Evolutionary conservation across 2,113 vertebrate species (phyloP), one percentile per base, ranked within the genome.

Genomic region (Salvelinus sp.): DNA sequence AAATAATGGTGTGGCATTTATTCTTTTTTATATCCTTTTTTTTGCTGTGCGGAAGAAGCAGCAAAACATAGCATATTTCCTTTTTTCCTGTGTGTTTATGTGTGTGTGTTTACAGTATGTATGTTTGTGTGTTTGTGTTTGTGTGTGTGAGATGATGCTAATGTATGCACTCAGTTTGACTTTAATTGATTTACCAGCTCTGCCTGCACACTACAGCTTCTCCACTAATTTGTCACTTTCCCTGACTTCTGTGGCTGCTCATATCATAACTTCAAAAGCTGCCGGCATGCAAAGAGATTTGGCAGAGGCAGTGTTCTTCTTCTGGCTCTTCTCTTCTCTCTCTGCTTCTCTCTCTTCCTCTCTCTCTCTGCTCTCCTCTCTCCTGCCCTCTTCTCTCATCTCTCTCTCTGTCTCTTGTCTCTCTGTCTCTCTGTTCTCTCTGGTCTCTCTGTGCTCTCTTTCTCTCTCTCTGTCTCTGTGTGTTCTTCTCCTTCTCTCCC

Each of bases 161-260:
- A 89, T 90, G 82, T 89, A 88, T 90, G 86, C 88, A 86, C 87
- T 90, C 83, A 80, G 84, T 85, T 78, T 89, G 87, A 91, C 88
- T 92, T 91, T 92, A 92, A 93, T 91, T 92, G 91, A 92, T 92
- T 92, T 92, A 90, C 87, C 87, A 85, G 88, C 81, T 89, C 88
- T 79, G 80, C 90, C 89, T 84, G 82, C 83, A 86, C 82, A 90
- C 82, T 88, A 88, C 89, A 89, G 90, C 85, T 91, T 72, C 69
- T 86, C 78, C 86, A 82, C 88, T 92, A 92, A 93, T 93, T 92
- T 93, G 92, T 92, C 92, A 90, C 89, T 90, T 92, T 90, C 84
- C 82, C 12, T 88, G 88, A 92, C 90, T 91, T 92, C 89, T 91
- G 86, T 90, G 88, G 86, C 87, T 86, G 89, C 87, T 90, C 88